Evolutionary conservation across 1,140 invertebrate species (phyloP), one percentile per base, ranked within the genome.

Genomic region (Ylistrum balloti): DNA sequence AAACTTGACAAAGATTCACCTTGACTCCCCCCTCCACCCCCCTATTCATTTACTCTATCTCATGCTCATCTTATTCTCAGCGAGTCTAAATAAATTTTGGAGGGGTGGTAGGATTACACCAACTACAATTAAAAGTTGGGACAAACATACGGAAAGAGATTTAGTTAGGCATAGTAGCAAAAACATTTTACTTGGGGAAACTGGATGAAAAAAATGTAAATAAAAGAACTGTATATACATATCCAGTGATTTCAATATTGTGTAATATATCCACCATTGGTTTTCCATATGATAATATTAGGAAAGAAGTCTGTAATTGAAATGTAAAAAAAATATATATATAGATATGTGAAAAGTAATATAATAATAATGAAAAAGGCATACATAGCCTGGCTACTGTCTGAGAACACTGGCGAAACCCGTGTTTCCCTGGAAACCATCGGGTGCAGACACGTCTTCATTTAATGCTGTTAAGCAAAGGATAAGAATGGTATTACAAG

Each of bases 331-430:
- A 89, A 38, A 89, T 45, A 86, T 45, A 86, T n/a, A n/a, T 33
- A 86, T 86, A 89, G 86, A 88, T 74, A 88, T 41, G 45, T 86
- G 34, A 90, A 48, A 90, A 90, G 88, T 88, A 90, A 86, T 87
- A 88, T 74, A 45, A 88, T 45, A 45, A 88, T 45, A 88, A 90
- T 88, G 87, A 86, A 90, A 89, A 90, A 88, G 90, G 90, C 90
- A 90, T 90, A 90, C 90, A 90, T 90, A 56, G 90, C 89, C 86
- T 90, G 89, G 48, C 33, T n/a, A 41, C 85, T 86, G 56, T 17
- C 33, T 87, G n/a, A 28, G 34, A 85, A 41, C 38, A 38, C 35
- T 89, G 74, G 41, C 35, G 34, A 28, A 85, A 48, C 33, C 38
- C 38, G 85, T 85, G 45, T 89, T 86, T 89, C 88, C 86, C 86